Evolutionary conservation across 2,888 invertebrate species (phyloP).

Genomic region (Frankliniella fusca): DNA sequence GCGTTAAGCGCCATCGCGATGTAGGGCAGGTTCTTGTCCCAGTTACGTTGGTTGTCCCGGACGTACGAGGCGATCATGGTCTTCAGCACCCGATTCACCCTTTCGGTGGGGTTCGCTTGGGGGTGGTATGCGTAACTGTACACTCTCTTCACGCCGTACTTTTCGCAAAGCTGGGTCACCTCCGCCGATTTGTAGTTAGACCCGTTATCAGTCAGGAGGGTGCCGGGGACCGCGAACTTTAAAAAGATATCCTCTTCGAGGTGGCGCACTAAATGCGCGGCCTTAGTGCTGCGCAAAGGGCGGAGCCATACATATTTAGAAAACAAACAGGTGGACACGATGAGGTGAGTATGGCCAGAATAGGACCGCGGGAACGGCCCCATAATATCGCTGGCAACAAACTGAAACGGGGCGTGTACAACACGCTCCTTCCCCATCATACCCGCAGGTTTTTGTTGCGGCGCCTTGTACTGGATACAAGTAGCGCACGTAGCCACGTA

Average conservation of each 20-base stretch:
- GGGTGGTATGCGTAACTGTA: constrained; percentile 42
- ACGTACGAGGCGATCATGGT: constrained; percentile 41
- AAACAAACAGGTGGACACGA: constrained; percentile 35
- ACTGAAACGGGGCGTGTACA: background rate
- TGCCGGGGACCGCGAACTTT: background rate
- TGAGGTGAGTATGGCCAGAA: constrained; percentile 29
- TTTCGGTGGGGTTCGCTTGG: constrained; percentile 43
- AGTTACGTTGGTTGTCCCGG: no score
- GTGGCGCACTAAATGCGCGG: no score
- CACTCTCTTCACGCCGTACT: constrained; percentile 36
- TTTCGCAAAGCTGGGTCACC: constrained; percentile 32
- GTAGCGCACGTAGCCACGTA: background rate
- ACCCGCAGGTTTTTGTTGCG: background rate
- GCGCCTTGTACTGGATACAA: background rate
- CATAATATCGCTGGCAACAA: background rate
- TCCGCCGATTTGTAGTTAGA: background rate
- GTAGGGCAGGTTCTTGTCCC: no score
- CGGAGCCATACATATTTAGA: background rate
- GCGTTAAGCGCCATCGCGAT: no score
- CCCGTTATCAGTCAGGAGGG: constrained; percentile 29
- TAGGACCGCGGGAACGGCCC: background rate
- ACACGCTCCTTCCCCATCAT: background rate
- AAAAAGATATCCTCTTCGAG: no score
- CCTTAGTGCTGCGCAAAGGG: constrained; percentile 27
- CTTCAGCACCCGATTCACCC: constrained; percentile 42